A percentile compares a stretch with the other conserved stretches of the same genome.
Conservation (phyloP, 1,140 invertebrate genomes). For the Bombus ignitus region DNA sequence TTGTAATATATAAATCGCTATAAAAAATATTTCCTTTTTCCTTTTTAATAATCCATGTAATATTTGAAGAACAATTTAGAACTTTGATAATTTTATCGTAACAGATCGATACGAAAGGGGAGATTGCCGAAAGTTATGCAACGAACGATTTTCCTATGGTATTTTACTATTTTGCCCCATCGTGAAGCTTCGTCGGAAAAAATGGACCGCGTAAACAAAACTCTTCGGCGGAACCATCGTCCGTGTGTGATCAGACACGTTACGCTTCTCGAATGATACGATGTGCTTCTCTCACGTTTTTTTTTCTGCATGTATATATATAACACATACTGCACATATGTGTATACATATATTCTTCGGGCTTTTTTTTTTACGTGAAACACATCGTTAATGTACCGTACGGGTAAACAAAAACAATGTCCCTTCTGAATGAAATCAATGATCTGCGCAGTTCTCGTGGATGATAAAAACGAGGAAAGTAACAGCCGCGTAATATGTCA, state of each 20-base stretch:
- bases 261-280: slow-evolving; percentile 13
- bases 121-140: background rate
- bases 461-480: slow-evolving; percentile 66
- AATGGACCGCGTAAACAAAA: slow-evolving; percentile 10
- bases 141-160: background rate
- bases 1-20: too few species aligned
- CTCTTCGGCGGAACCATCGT: slow-evolving; percentile 28
- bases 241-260: slow-evolving; percentile 26
- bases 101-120: background rate
- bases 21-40: background rate
- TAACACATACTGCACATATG: slow-evolving; percentile 34
- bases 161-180: slow-evolving; percentile 34
- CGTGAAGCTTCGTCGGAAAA: slow-evolving; percentile 30
- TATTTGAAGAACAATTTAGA: background rate
- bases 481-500: slow-evolving; percentile 49
- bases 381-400: slow-evolving; percentile 40
- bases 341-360: slow-evolving; percentile 8
- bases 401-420: slow-evolving; percentile 27
- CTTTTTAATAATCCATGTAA: background rate
- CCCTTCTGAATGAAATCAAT: slow-evolving; percentile 54
- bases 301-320: background rate
- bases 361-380: slow-evolving; percentile 24
- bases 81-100: background rate
- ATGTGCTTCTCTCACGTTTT: background rate
- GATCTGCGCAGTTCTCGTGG: slow-evolving; percentile 57